Conservation (phyloP, 2,888 invertebrate genomes). For the Deroplatys truncata region DNA sequence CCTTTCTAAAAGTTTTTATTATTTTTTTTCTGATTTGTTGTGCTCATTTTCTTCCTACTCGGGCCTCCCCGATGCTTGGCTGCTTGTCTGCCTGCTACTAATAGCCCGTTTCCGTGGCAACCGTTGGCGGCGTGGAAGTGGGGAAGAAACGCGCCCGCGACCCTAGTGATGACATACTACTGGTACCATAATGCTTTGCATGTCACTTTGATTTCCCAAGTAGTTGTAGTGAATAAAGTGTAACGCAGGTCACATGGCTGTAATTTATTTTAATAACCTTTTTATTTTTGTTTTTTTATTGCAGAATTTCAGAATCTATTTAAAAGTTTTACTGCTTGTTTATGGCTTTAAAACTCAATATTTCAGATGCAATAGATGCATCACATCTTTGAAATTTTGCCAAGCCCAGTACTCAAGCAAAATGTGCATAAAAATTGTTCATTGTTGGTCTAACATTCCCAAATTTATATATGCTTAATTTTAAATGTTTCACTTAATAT, state of each 20-base stretch:
- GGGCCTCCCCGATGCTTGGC: slow-evolving; percentile 36
- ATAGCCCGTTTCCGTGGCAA: slow-evolving; percentile 39
- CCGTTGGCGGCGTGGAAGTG: slow-evolving; percentile 63
- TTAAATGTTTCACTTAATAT: neutral
- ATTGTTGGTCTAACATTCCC: slow-evolving; percentile 37
- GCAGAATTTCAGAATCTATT: neutral
- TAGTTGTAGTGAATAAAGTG: slow-evolving; percentile 26
- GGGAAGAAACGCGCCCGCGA: slow-evolving; percentile 94
- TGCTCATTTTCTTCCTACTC: slow-evolving; percentile 36
- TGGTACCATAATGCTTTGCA: slow-evolving; percentile 82
- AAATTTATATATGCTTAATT: neutral
- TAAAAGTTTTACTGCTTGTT: neutral
- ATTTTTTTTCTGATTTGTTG: slow-evolving; percentile 35
- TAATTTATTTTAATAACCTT: neutral
- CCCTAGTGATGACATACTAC: slow-evolving; percentile 83
- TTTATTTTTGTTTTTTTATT: neutral
- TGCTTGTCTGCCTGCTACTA: slow-evolving; percentile 39
- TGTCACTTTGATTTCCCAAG: slow-evolving; percentile 45
- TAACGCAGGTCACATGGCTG: slow-evolving; percentile 32
- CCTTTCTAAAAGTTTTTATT: slow-evolving; percentile 30
- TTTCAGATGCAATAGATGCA: neutral
- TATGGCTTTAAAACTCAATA: neutral
- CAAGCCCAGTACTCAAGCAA: neutral
- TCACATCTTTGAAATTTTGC: neutral
- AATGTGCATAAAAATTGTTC: neutral